These are phyloP conservation scores for Smutsia gigantea DNA, from an alignment of 2,797 vertebrate genomes.

Conservation along the genomic window DNA sequence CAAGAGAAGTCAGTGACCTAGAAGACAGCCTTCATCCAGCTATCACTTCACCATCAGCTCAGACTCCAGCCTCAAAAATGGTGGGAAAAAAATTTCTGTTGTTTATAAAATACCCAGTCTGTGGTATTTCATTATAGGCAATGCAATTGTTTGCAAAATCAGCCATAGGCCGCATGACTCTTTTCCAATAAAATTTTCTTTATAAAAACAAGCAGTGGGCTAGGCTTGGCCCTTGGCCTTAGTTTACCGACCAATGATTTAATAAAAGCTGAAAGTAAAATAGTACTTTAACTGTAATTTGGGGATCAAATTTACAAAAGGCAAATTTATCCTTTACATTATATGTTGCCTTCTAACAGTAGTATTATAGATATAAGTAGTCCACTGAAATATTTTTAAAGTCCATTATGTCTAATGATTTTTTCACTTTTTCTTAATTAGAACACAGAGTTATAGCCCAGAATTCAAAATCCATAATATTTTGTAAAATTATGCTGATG, in stretches of 20 bases:
- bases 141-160: neutral
- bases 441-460: neutral
- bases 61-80: neutral
- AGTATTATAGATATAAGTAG: neutral
- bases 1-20: neutral
- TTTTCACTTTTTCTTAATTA: neutral
- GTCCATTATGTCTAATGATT: neutral
- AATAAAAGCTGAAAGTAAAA: neutral
- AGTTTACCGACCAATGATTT: neutral
- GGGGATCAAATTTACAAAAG: neutral
- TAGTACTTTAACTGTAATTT: neutral
- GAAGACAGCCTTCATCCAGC: neutral
- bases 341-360: neutral
- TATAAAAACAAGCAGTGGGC: neutral
- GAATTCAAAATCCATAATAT: constrained; percentile 61
- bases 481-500: constrained; percentile 59
- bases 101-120: neutral
- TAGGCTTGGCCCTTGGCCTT: neutral
- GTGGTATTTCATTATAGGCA: neutral
- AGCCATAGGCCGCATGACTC: neutral
- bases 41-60: neutral
- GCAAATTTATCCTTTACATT: neutral
- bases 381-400: neutral
- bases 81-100: neutral
- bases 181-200: neutral